These are phyloP conservation scores for Prenolepis imparis DNA, from an alignment of 2,888 invertebrate genomes.

Conservation along the genomic window DNA sequence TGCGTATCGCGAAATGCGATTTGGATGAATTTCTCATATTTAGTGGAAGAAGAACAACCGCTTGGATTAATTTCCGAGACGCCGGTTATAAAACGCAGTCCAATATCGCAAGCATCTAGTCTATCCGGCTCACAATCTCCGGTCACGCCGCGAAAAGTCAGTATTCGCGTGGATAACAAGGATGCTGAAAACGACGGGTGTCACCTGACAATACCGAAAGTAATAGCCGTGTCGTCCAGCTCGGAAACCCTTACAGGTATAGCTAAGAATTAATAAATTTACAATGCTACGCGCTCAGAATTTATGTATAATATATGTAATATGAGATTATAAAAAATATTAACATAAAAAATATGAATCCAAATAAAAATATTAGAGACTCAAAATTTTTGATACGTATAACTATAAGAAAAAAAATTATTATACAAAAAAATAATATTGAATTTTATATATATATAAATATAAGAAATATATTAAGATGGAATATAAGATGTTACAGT, in stretches of 20 bases:
- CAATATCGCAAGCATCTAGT: slow-evolving; percentile 74
- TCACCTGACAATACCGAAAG: slow-evolving; percentile 91
- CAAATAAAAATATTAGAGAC: background rate
- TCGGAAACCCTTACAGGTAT: slow-evolving; percentile 92
- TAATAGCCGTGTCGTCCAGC: slow-evolving; percentile 91
- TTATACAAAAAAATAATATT: background rate
- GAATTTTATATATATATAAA: background rate
- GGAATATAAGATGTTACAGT: slow-evolving; percentile 85
- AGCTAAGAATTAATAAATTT: background rate
- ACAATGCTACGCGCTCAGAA: background rate
- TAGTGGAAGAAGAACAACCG: slow-evolving; percentile 87
- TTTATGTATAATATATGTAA: background rate
- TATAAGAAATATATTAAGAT: slow-evolving; percentile 15
- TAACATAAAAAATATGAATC: background rate
- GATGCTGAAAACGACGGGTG: slow-evolving; percentile 88
- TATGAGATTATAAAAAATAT: background rate
- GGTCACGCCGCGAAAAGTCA: slow-evolving; percentile 84
- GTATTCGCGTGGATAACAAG: slow-evolving; percentile 85
- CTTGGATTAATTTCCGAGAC: slow-evolving; percentile 83
- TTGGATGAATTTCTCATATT: slow-evolving; percentile 31
- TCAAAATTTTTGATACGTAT: background rate
- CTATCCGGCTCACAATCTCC: slow-evolving; percentile 72
- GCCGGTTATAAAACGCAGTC: slow-evolving; percentile 81
- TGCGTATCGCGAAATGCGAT: background rate
- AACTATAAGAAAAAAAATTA: background rate